phyloP scores from a whole-genome alignment of 2,113 vertebrate species.

The Pithys albifrons region DNA sequence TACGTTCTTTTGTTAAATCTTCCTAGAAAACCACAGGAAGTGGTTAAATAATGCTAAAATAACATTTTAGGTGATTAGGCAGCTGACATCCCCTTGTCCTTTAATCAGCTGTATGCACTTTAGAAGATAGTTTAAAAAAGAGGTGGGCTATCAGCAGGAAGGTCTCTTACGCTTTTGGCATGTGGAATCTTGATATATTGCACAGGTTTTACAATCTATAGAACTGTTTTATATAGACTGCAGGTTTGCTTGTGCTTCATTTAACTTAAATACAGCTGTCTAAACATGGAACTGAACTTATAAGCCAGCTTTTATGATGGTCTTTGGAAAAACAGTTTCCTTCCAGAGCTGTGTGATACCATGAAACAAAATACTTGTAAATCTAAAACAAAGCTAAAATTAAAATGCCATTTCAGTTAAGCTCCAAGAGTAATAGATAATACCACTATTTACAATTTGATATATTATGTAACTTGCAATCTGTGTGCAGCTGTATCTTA shows the following conservation, averaged over 20 bases:
- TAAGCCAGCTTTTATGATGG: neutral
- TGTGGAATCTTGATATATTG: neutral
- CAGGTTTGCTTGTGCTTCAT: constrained; percentile 23
- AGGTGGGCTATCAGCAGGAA: neutral
- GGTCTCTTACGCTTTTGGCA: neutral
- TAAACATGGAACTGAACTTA: neutral
- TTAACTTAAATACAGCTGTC: constrained; percentile 27
- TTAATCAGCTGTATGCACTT: neutral
- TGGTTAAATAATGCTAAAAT: neutral
- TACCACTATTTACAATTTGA: neutral
- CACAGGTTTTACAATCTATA: neutral
- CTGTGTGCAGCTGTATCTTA: neutral
- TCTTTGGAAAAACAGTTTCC: neutral
- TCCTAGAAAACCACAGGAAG: neutral
- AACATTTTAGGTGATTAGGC: neutral
- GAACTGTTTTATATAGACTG: neutral
- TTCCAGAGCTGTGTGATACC: neutral
- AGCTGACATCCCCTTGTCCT: neutral
- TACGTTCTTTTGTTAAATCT: neutral
- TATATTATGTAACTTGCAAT: neutral
- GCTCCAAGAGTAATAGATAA: neutral
- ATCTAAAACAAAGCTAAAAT: neutral
- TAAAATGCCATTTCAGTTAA: constrained; percentile 1
- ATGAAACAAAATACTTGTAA: neutral
- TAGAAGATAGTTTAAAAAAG: neutral